Evolutionary conservation across 1,140 invertebrate genomes (phyloP), one percentile per base, ranked within the genome.

Genomic region (Trinorchestia longiramus): DNA sequence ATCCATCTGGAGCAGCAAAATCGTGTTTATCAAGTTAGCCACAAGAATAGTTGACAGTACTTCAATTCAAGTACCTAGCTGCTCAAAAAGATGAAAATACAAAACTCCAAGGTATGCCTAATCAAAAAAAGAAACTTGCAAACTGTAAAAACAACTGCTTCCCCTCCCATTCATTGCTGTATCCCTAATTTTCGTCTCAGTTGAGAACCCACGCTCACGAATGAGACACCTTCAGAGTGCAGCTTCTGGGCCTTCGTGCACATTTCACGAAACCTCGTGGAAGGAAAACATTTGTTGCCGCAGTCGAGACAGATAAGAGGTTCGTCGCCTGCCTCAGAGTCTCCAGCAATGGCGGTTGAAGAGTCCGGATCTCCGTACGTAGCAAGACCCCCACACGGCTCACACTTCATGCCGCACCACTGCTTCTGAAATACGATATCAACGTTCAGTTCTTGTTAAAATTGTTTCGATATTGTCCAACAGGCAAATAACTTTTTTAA

Each of bases 351-450:
- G 15, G 88, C 41, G 0, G 88, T 15, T 44, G 88, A 41, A 0
- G 4, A 23, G 15, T 36, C 88, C 11, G 62, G 28, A 36, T 91
- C 88, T 11, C 88, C 41, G 88, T 44, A 91, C 28, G 88, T 28
- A 19, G 88, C 88, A 0, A 91, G 88, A 15, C 88, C 88, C 4
- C 88, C 88, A 91, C 88, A 91, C 41, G 88, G 11, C 88, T 91
- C 88, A 36, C 88, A 91, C 88, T 91, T 91, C 43, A 91, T 42
- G 41, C 88, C 88, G 41, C 88, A 91, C 88, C 88, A 91, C 88
- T 91, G 41, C 43, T 91, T 42, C 88, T 91, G 88, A 43, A 91
- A 91, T 77, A 1, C 28, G 1, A 28, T 36, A 36, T 36, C 3
- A 1, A 77, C 15, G 62, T 77, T 77, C 11, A 36, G 62, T 77